Conservation (phyloP, 2,888 invertebrate species). For the Drosophila kanekoi region DNA sequence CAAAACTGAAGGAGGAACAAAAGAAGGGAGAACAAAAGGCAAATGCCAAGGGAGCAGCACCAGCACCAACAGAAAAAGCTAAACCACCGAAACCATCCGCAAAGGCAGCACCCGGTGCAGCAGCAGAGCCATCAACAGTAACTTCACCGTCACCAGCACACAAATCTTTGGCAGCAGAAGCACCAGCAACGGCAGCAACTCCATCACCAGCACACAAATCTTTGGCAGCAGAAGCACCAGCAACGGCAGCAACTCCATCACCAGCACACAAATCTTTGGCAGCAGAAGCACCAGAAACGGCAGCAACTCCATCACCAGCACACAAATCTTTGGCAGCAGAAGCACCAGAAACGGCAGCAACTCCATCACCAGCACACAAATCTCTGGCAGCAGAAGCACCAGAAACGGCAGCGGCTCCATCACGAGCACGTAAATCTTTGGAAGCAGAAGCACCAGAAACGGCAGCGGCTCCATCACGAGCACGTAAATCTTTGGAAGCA, state of each 20-base stretch:
- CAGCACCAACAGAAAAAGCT: not conserved
- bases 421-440: not conserved
- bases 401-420: not conserved
- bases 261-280: not conserved
- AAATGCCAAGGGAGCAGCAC: not conserved
- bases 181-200: not conserved
- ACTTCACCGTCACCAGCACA: no score
- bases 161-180: not conserved
- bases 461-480: no score
- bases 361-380: not conserved
- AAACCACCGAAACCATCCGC: not conserved
- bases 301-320: no score
- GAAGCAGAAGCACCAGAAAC: no score
- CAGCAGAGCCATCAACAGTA: not conserved
- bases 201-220: not conserved
- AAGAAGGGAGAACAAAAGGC: not conserved
- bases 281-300: no score
- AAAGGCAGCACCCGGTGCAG: not conserved
- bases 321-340: slow-evolving; percentile 1
- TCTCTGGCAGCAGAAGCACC: not conserved
- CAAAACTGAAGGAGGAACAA: not conserved
- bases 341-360: not conserved
- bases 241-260: not conserved
- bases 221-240: not conserved
- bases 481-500: no score